Conservation (phyloP, 1,140 invertebrate species). For the Ridgeia piscesae region DNA sequence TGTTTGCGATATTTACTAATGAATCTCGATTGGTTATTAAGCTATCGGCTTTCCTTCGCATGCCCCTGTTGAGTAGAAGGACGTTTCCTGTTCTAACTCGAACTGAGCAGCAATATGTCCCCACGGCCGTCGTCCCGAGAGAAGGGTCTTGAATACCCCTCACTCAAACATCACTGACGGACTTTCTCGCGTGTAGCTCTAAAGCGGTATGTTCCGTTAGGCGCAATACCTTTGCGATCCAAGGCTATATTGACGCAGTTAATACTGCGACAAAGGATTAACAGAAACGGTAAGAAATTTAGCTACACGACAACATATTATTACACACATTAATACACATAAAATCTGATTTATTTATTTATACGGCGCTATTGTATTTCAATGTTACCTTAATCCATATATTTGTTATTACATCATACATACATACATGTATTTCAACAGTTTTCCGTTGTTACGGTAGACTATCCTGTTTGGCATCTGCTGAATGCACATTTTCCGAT, state of each 20-base stretch:
- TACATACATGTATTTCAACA: no score
- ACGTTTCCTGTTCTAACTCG: background rate
- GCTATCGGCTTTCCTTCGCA: background rate
- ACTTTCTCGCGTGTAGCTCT: background rate
- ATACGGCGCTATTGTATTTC: no score
- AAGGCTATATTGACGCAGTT: background rate
- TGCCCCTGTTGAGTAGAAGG: background rate
- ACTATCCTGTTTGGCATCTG: background rate
- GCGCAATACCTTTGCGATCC: background rate
- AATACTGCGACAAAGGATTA: background rate
- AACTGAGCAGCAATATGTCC: background rate
- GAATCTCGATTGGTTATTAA: conserved; percentile 1
- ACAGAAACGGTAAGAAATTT: background rate
- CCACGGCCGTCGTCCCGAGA: background rate
- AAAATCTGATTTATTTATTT: no score
- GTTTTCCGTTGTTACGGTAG: no score
- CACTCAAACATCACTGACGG: background rate
- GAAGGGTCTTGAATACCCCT: background rate
- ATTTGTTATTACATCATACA: no score
- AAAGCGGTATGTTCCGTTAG: no score
- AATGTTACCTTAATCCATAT: no score
- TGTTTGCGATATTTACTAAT: conserved; percentile 6
- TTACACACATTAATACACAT: no score
- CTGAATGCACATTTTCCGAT: background rate
- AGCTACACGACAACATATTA: background rate